phyloP scores from a whole-genome alignment of 1,140 invertebrate genomes.

The Tetranychus cinnabarinus region DNA sequence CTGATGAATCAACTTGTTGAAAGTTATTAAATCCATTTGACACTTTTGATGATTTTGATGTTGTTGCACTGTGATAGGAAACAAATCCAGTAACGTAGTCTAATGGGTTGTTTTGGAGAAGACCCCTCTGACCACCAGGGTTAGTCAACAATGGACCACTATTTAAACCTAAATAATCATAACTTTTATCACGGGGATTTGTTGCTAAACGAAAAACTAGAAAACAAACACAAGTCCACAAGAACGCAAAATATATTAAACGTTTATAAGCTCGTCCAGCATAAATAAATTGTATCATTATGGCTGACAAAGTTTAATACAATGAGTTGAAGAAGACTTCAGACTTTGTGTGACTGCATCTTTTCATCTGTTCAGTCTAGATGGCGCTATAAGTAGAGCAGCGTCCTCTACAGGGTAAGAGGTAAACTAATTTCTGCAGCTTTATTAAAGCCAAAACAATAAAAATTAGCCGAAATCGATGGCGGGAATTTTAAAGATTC shows the following conservation, averaged over 20 bases:
- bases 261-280: constrained; percentile 13
- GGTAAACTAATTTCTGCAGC: too few species aligned
- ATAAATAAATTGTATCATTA: constrained; percentile 8
- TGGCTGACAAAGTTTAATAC: not conserved
- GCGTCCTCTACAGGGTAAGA: too few species aligned
- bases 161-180: not conserved
- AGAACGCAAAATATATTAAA: constrained; percentile 15
- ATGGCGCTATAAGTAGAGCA: too few species aligned
- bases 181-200: not conserved
- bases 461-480: too few species aligned
- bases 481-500: too few species aligned
- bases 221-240: constrained; percentile 20
- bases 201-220: constrained; percentile 16
- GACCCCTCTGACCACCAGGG: constrained; percentile 10
- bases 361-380: too few species aligned
- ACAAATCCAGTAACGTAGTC: constrained; percentile 1
- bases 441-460: too few species aligned
- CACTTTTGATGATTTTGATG: constrained; percentile 7
- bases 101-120: constrained; percentile 17
- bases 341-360: too few species aligned
- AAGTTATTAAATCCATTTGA: constrained; percentile 2
- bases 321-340: too few species aligned
- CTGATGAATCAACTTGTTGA: not conserved
- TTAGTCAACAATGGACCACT: not conserved
- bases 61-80: not conserved